phyloP scores from a whole-genome alignment of 2,797 vertebrate species.

The Microcaecilia unicolor region DNA sequence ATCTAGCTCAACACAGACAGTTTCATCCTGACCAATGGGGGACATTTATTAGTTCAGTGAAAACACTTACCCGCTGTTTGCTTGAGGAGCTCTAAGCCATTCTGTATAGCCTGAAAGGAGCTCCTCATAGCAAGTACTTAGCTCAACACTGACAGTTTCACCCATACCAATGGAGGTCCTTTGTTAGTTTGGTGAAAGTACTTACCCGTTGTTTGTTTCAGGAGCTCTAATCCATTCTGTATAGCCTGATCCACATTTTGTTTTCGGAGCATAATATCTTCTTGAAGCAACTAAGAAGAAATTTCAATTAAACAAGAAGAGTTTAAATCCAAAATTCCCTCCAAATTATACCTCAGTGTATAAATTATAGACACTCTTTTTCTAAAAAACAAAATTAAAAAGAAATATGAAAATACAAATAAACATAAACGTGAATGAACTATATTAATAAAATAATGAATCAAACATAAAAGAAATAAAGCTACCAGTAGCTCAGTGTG shows the following conservation, averaged over 20 bases:
- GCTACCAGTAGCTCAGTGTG: conserved; percentile 86
- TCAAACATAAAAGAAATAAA: conserved; percentile 44
- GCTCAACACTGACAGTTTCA: too few species aligned
- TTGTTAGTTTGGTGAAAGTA: not conserved
- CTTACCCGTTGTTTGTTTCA: conserved; percentile 95
- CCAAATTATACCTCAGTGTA: not conserved
- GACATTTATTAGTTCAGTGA: too few species aligned
- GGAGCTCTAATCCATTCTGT: conserved; percentile 85
- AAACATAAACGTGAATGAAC: conserved; percentile 25
- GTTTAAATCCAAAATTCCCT: not conserved
- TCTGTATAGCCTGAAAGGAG: conserved; percentile 69
- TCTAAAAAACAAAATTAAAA: conserved; percentile 13
- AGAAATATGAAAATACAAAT: conserved; percentile 22
- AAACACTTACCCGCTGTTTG: conserved; percentile 83
- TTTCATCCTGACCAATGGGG: too few species aligned
- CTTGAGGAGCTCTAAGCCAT: conserved; percentile 91
- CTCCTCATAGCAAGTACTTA: too few species aligned
- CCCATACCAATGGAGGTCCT: too few species aligned
- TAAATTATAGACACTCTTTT: not conserved
- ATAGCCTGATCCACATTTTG: conserved; percentile 85
- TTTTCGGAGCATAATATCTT: conserved; percentile 80
- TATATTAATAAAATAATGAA: conserved; percentile 28
- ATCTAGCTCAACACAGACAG: too few species aligned
- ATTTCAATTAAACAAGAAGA: conserved; percentile 8
- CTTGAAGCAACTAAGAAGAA: conserved; percentile 71